Conservation (phyloP, 2,888 invertebrate genomes). For the Actias luna region DNA sequence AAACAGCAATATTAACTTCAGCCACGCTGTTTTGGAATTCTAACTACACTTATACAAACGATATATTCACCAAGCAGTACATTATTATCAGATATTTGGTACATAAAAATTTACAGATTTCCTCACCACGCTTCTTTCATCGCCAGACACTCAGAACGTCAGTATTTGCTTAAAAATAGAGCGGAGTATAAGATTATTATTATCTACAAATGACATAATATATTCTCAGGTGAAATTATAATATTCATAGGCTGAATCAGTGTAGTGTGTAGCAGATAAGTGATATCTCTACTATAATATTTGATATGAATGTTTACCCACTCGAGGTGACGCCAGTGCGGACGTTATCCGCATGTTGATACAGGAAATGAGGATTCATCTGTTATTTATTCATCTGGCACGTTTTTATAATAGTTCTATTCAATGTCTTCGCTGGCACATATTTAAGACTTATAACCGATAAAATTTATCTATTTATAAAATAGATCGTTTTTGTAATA, state of each 20-base stretch:
- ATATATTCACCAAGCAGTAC: no score
- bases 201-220: background rate
- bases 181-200: no score
- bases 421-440: constrained; percentile 7
- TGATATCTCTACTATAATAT: constrained; percentile 26
- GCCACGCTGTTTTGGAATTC: no score
- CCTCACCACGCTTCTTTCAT: no score
- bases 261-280: constrained; percentile 22
- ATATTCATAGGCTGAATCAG: constrained; percentile 19
- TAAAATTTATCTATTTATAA: no score
- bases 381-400: constrained; percentile 22
- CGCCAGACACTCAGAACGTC: no score
- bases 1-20: no score
- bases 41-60: no score
- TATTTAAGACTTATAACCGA: constrained; percentile 9
- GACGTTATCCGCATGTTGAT: constrained; percentile 20
- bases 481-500: no score
- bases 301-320: constrained; percentile 29
- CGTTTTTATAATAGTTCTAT: constrained; percentile 15
- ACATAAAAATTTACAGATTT: no score
- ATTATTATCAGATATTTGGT: no score
- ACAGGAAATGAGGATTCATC: constrained; percentile 29
- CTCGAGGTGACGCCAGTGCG: constrained; percentile 28
- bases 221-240: background rate
- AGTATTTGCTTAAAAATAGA: no score